Conservation (phyloP, 2,797 vertebrate genomes). For the Sandelia bainsii region DNA sequence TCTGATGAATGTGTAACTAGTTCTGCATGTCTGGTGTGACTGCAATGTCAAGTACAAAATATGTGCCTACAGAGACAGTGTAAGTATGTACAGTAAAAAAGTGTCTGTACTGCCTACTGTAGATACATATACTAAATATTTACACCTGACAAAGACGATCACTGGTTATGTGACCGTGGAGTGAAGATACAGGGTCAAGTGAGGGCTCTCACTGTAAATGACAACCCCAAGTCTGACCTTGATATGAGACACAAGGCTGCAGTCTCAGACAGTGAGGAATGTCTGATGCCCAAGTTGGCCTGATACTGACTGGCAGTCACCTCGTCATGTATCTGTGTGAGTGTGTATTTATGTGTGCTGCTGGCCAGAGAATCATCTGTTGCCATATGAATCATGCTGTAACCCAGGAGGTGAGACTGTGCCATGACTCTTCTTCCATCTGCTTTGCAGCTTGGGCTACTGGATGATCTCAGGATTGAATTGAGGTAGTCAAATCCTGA, state of each 20-base stretch:
- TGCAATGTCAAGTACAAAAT: neutral
- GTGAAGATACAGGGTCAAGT: conserved; percentile 16
- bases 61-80: neutral
- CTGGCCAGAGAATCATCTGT: conserved; percentile 69
- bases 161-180: neutral
- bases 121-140: neutral
- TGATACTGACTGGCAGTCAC: conserved; percentile 65
- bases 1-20: conserved; percentile 25
- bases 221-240: conserved; percentile 57
- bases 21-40: conserved; percentile 16
- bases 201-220: conserved; percentile 42
- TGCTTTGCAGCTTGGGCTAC: conserved; percentile 39
- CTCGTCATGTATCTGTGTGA: conserved; percentile 48
- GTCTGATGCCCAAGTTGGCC: conserved; percentile 67
- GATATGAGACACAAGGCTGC: conserved; percentile 64
- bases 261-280: conserved; percentile 74
- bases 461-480: conserved; percentile 9
- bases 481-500: neutral
- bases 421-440: conserved; percentile 63
- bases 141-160: neutral
- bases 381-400: conserved; percentile 72
- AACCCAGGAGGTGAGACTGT: conserved; percentile 58
- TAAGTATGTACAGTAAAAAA: neutral
- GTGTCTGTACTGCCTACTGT: neutral
- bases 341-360: conserved; percentile 43